Evolutionary conservation across 1,140 invertebrate species (phyloP), one percentile per base, ranked within the genome.

Genomic region (Drosophila kikkawai): DNA sequence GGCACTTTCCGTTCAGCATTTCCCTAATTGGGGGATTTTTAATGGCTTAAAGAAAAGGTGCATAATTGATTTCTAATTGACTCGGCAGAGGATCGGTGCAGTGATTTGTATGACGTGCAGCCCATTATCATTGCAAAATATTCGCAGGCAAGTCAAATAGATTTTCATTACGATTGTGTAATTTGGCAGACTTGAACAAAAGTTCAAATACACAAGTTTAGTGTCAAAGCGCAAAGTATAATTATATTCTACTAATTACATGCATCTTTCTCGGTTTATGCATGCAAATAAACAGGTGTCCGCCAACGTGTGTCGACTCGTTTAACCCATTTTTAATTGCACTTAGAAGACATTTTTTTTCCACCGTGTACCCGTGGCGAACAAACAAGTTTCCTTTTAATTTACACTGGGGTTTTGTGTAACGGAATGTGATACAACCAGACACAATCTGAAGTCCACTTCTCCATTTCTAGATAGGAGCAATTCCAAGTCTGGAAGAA

Each of bases 51-150:
- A 58, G 1, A 26, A 22, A 5, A 36, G 11, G 13, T 32, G 15
- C 36, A 73, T 48, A 51, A 71, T 73, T 55, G 68, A 73, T 71
- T 73, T 73, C 37, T 42, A 59, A 73, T 73, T 71, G 69, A 67
- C 26, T 37, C 9, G 17, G n/a, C 47, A 8, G 8, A n/a, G 17
- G 19, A 19, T 53, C n/a, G 13, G 13, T 15, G 44, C 61, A 39
- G 55, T 19, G 19, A 51, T 5, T 19, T 29, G 47, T 9, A 3
- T 26, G 32, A 39, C 34, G 7, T 26, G 9, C 26, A 19, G 34
- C 7, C 12, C n/a, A 17, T 51, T 36, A 67, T 68, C n/a, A 45
- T 47, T 32, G 32, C 58, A 66, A 64, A 60, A 34, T 66, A 47
- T 48, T 50, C 13, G 60, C 17, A n/a, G 39, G 15, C 22, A 17